Evolutionary conservation across 2,113 vertebrate species (phyloP), one percentile per base, ranked within the genome.

Genomic region (Progne subis): DNA sequence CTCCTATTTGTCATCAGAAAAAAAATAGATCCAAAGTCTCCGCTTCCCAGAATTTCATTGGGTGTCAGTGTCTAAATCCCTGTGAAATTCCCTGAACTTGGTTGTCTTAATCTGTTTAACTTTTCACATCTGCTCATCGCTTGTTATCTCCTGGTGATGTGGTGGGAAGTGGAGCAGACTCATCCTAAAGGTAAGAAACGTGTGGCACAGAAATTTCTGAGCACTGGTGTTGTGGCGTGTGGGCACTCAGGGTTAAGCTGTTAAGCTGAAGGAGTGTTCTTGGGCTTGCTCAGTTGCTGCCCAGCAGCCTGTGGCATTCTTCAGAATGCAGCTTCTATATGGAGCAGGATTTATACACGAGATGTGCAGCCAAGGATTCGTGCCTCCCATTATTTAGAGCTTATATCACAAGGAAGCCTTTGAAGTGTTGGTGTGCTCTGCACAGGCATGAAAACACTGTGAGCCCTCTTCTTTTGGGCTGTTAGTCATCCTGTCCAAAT

Each of bases 171-270:
- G 15, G 64, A n/a, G 39, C 20, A 53, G 50, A 32, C 41, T 37
- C 56, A 26, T 14, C n/a, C 41, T 69, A 17, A 29, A 70, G 2
- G 23, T 19, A n/a, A 14, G 11, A 18, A 60, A 11, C 15, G 28
- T 4, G 67, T 37, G 80, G n/a, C n/a, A n/a, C 53, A 59, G 71
- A 8, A 85, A 31, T 6, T 25, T 79, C 1, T 52, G 44, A 8
- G 55, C 19, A 11, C n/a, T 15, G 6, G 39, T 11, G 5, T 4
- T 31, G 46, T 0, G 0, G 29, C 2, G 0, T 9, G 55, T 52
- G 63, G 84, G 72, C 41, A 2, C n/a, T 37, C 46, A 4, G 2
- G 19, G 76, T 64, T 37, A 37, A 37, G n/a, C 80, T 56, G 49
- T 12, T n/a, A 52, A 78, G 21, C 60, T 60, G 72, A 39, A 64